Evolutionary conservation across 2,888 invertebrate genomes (phyloP), one percentile per base, ranked within the genome.

Genomic region (Tholera decimalis): DNA sequence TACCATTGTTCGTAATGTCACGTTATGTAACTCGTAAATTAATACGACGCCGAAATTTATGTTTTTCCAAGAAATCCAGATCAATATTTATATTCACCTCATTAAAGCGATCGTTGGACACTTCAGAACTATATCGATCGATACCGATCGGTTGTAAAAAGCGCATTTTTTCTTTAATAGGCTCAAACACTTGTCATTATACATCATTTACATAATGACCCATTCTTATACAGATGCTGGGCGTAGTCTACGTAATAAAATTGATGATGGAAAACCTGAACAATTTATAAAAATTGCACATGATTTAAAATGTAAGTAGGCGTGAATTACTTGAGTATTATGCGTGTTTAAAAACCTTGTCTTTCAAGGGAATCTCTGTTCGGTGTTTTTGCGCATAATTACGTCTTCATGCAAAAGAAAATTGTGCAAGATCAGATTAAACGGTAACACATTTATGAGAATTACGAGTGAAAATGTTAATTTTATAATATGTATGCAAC

Each of bases 131-230:
- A 64, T 67, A 69, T 75, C 65, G 65, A 67, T 73, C 64, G 68
- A 69, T 77, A 44, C 24, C 39, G 54, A 72, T 75, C 49, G 60
- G 33, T 60, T 51, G 53, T 73, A 46, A 75, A 77, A 64, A 49
- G 20, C 22, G 33, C 44, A 49, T 61, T 67, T 71, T n/a, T 65
- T 66, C 53, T 72, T 80, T 73, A 81, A 85, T 82, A 72, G 61
- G 70, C 73, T 60, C 74, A 77, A 76, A 77, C 74, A 79, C 76
- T 81, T 85, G 83, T 88, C 84, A 88, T 90, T 91, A 89, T 75
- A 60, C 65, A 60, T 83, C 68, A 90, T 91, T 88, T 86, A 80
- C 88, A 88, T 89, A 91, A 91, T 91, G 85, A 83, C 64, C 85
- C 82, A 89, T 88, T 89, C 84, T 88, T 87, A 83, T 67, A 83